These are phyloP conservation scores for Polymixis lichenea DNA, from an alignment of 2,888 invertebrate genomes.

Conservation along the genomic window DNA sequence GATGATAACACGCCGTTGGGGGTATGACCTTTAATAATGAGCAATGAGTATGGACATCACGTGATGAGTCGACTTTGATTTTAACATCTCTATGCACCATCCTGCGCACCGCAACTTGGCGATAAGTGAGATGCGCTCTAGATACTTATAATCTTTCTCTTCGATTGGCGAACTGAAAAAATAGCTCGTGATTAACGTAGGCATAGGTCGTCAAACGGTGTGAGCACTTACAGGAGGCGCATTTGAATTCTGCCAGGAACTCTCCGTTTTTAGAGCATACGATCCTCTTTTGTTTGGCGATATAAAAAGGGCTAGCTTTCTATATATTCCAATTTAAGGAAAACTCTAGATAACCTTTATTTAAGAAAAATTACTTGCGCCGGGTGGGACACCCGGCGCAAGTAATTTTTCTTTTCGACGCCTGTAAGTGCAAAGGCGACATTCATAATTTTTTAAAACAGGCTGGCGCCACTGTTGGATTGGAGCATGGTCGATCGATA, in stretches of 20 bases:
- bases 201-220: background rate
- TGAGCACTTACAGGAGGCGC: background rate
- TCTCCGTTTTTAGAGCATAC: background rate
- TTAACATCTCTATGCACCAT: background rate
- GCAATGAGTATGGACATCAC: conserved; percentile 35
- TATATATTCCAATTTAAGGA: too few relatives aligned
- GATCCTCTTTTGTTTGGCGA: background rate
- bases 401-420: too few relatives aligned
- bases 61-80: conserved; percentile 42
- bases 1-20: conserved; percentile 57
- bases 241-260: background rate
- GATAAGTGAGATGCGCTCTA: background rate
- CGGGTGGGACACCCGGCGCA: too few relatives aligned
- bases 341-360: too few relatives aligned
- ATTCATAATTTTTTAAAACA: background rate
- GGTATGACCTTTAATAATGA: conserved; percentile 48
- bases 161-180: background rate
- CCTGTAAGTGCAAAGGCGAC: background rate
- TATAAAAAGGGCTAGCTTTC: background rate
- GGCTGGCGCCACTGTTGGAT: background rate
- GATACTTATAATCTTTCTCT: background rate
- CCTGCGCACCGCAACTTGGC: background rate
- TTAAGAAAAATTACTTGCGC: too few relatives aligned
- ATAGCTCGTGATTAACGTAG: background rate
- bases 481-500: background rate